Evolutionary conservation across 2,113 vertebrate species (phyloP).

Genomic region (Pteruthius melanotis): DNA sequence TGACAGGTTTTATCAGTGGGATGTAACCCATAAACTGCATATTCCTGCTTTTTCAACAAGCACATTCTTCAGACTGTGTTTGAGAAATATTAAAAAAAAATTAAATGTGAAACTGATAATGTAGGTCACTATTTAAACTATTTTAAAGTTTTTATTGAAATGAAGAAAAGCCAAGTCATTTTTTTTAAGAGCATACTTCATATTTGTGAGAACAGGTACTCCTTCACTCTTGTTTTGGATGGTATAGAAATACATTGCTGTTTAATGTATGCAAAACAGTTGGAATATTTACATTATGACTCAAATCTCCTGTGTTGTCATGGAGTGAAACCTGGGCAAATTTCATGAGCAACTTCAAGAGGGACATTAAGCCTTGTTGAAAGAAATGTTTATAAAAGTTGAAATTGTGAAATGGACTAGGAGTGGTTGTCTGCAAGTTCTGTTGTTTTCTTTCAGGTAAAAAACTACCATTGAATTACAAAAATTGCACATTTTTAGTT

Average conservation of each 20-base stretch:
- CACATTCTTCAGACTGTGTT: not conserved
- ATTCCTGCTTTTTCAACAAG: not conserved
- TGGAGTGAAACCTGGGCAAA: not conserved
- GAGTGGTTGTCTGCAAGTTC: not conserved
- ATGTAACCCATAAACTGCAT: not conserved
- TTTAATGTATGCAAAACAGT: not conserved
- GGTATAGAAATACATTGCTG: not conserved
- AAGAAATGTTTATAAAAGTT: not conserved
- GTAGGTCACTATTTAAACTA: not conserved
- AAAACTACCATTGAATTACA: not conserved
- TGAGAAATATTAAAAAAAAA: not conserved
- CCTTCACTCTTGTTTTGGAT: not conserved
- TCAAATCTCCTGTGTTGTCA: not conserved
- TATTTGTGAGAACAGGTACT: not conserved
- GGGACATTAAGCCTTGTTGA: not conserved
- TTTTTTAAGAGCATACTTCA: not conserved
- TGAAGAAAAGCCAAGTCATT: not conserved
- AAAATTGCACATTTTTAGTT: not conserved
- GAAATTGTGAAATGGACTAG: not conserved
- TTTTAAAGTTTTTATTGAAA: not conserved
- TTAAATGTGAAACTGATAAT: not conserved
- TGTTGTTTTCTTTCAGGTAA: not conserved
- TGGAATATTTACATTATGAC: not conserved
- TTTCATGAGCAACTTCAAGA: not conserved
- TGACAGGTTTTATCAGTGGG: not conserved